phyloP scores from a whole-genome alignment of 2,888 invertebrate genomes.

The Tenthredo livida region DNA sequence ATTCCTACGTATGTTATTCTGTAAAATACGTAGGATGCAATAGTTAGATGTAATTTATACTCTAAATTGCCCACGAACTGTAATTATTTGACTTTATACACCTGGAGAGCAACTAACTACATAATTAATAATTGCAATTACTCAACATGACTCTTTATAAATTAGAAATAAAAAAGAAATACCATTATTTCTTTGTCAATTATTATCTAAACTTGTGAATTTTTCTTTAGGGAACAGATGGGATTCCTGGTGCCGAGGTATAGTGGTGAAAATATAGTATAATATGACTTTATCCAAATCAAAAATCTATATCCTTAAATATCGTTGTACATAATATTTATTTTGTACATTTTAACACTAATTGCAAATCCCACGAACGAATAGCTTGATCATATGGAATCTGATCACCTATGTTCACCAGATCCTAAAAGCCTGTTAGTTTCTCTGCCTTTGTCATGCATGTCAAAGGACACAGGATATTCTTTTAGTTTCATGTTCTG shows the following conservation, averaged over 20 bases:
- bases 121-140: background rate
- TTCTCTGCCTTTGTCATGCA: constrained; percentile 47
- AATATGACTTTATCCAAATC: background rate
- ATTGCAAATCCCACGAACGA: background rate
- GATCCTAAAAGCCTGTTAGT: constrained; percentile 16
- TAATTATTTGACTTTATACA: background rate
- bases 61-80: constrained; percentile 37
- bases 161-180: background rate
- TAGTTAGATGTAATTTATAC: constrained; percentile 14
- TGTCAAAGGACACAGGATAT: constrained; percentile 40
- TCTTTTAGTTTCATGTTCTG: background rate
- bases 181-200: background rate
- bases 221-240: constrained; percentile 91
- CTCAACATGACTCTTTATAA: background rate
- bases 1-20: constrained; percentile 4
- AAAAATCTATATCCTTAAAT: background rate
- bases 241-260: constrained; percentile 95
- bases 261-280: constrained; percentile 59
- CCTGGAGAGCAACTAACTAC: background rate
- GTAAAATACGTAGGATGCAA: background rate
- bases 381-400: background rate
- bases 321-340: background rate
- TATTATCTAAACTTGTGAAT: constrained; percentile 54
- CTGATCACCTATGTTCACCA: constrained; percentile 5
- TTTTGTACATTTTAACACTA: background rate